These are phyloP conservation scores for Tuberolachnus salignus DNA, from an alignment of 2,888 invertebrate species.

Conservation along the genomic window DNA sequence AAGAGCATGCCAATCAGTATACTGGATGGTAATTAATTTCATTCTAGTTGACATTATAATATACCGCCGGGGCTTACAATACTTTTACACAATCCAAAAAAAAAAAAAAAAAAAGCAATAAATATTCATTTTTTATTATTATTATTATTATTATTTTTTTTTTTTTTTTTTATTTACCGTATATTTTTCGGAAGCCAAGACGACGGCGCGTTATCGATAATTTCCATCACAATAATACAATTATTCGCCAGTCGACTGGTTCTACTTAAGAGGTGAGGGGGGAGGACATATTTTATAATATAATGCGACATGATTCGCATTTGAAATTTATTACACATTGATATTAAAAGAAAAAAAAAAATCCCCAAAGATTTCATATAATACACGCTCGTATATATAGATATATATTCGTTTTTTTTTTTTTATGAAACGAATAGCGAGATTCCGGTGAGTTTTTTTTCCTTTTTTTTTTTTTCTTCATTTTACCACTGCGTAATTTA, in stretches of 20 bases:
- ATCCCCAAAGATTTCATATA: conserved; percentile 11
- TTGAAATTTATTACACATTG: conserved; percentile 21
- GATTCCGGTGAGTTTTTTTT: conserved; percentile 24
- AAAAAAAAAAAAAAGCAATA: too few relatives aligned
- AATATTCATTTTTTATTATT: background rate
- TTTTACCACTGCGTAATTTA: conserved; percentile 8
- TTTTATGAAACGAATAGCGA: background rate
- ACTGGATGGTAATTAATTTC: too few relatives aligned
- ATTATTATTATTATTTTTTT: background rate
- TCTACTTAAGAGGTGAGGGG: background rate
- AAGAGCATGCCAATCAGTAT: too few relatives aligned
- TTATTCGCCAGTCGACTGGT: conserved; percentile 19
- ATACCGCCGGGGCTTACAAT: background rate
- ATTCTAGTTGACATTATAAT: background rate
- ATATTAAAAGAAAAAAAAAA: conserved; percentile 35
- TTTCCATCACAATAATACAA: conserved; percentile 24
- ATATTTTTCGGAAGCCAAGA: conserved; percentile 14
- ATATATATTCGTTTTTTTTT: background rate
- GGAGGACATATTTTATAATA: too few relatives aligned
- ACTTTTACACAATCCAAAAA: background rate
- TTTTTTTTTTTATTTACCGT: background rate
- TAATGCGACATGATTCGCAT: background rate
- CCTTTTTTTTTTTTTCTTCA: too few relatives aligned
- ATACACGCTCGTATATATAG: too few relatives aligned
- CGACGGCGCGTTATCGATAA: conserved; percentile 17